Base-by-base conservation (phyloP, 2,888 invertebrate genomes). In the Cryptops parisi region DNA sequence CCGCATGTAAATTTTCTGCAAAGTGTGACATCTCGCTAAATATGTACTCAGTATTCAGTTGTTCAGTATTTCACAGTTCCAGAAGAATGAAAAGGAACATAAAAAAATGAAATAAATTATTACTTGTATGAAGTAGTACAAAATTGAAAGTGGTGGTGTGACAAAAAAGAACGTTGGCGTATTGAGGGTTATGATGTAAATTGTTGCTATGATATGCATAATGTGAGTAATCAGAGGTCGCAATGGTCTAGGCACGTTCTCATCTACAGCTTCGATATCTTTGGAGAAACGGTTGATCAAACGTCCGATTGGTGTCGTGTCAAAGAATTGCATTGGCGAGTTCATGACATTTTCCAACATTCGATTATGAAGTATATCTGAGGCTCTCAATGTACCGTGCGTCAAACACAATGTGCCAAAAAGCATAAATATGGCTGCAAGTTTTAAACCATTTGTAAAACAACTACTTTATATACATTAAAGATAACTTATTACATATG, bases 291-390 rank as follows among this genome's bases (percentile, higher is more conserved):
- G 25, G 45, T 52, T 52, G 19, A 52, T 43, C 22, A 52, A 22
- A 19, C 52, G 52, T 15, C 52, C 52, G 15, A 45, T 23, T 27
- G 52, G 52, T 1, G 52, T 45, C 19, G 23, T 22, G 23, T 52
- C 45, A 26, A 52, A 52, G 45, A 52, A 52, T 45, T 52, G 27
- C 45, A 52, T 52, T 27, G 52, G 52, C 15, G 52, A 52, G 25
- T 27, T 44, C 26, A 52, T 17, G 6, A 52, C 52, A 27, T 23
- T 26, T 17, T 21, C 21, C n/a, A 52, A 21, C 44, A 52, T 43
- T 21, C 45, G 17, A 2, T 52, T 33, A 19, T 52, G 52, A 1
- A 52, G 52, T 21, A 52, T 45, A 27, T 26, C 19, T n/a, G 52
- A 52, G n/a, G 52, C 52, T 33, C 45, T 15, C n/a, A 52, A n/a